Conservation (phyloP, 1,140 invertebrate genomes). For the Lasioglossum albipes region DNA sequence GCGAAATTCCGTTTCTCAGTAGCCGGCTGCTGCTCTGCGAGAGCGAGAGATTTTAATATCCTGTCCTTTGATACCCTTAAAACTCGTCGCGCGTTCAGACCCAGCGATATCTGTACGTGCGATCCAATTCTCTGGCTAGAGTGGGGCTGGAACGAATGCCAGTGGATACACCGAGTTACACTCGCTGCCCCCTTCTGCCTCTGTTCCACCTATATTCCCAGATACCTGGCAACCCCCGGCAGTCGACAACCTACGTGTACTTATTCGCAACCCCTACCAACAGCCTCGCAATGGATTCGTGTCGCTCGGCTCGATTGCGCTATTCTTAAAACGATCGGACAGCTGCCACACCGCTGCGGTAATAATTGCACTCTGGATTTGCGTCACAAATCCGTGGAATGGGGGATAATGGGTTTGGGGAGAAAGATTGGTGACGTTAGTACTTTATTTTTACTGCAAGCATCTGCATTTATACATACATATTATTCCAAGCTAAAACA, state of each 20-base stretch:
- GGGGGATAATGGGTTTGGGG: too few species aligned
- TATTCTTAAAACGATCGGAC: too few species aligned
- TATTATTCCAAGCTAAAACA: too few species aligned
- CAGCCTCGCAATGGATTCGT: too few species aligned
- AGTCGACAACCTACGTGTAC: background rate
- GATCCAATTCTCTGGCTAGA: slow-evolving; percentile 62
- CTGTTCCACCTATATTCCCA: slow-evolving; percentile 12
- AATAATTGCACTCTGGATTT: too few species aligned
- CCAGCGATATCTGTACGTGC: slow-evolving; percentile 50
- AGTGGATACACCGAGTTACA: slow-evolving; percentile 38
- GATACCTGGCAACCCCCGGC: background rate
- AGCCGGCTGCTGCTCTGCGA: slow-evolving; percentile 3
- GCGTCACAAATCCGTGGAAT: too few species aligned
- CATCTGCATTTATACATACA: too few species aligned
- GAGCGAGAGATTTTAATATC: slow-evolving; percentile 64
- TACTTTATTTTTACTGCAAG: too few species aligned
- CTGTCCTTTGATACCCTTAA: slow-evolving; percentile 64
- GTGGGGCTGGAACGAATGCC: slow-evolving; percentile 42
- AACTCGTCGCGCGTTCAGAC: slow-evolving; percentile 55
- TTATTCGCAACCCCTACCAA: too few species aligned
- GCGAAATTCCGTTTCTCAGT: slow-evolving; percentile 21
- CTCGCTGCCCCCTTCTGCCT: background rate
- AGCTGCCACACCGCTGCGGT: too few species aligned
- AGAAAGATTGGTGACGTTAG: too few species aligned
- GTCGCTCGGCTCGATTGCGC: too few species aligned